These are phyloP conservation scores for Neodon shergylaensis DNA, from an alignment of 2,113 vertebrate species.

Conservation along the genomic window DNA sequence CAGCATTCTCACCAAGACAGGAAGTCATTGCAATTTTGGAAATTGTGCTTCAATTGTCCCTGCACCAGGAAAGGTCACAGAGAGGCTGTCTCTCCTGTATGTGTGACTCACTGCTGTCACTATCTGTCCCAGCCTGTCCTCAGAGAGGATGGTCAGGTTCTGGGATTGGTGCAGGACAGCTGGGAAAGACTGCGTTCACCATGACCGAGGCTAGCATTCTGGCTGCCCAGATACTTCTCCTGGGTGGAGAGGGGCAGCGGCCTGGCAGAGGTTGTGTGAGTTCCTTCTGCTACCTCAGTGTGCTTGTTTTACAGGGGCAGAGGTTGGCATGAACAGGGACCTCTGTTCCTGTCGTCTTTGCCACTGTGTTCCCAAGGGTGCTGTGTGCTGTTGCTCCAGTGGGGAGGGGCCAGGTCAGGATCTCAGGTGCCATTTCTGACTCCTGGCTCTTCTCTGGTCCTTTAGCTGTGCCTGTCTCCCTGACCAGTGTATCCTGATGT, in stretches of 20 bases:
- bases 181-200: neutral
- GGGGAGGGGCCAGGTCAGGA: neutral
- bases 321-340: neutral
- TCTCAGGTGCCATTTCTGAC: neutral
- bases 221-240: neutral
- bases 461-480: no score
- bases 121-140: fast-evolving
- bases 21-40: neutral
- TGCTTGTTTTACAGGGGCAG: neutral
- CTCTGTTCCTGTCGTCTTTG: no score
- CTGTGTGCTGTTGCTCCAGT: neutral
- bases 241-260: neutral
- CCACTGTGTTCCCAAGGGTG: no score
- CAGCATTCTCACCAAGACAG: fast-evolving
- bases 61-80: neutral
- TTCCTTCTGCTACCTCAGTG: neutral
- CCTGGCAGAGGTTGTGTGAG: neutral
- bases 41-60: fast-evolving
- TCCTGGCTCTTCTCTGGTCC: neutral
- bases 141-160: neutral
- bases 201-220: neutral
- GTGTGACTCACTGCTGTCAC: neutral
- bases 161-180: neutral
- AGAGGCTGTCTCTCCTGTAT: neutral
- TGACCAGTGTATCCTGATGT: neutral